Base-by-base conservation (phyloP, 2,797 vertebrate species). In the Chanos chanos region DNA sequence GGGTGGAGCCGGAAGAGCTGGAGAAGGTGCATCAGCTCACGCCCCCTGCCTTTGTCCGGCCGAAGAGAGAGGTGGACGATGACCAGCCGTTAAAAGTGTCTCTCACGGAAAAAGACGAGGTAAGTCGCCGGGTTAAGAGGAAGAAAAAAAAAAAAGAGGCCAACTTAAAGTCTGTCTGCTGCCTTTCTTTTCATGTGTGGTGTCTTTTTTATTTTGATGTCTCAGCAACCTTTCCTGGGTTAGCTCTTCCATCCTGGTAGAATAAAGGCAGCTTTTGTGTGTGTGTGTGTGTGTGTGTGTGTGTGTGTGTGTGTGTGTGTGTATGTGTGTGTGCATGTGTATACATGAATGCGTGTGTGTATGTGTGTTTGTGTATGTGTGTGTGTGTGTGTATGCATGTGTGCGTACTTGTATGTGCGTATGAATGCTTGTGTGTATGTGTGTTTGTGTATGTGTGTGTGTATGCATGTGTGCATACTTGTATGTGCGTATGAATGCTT, bases 1-100 rank as follows among this genome's bases (percentile, higher is more conserved):
- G 96, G 0, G 88, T 97, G 48, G 96, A 99, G 76, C 96, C 95
- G 0, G 96, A 98, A 67, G 96, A 98, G 10, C 88, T 99, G 1
- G 89, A 95, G 27, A 90, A 91, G 64, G 88, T 82, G 60, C 91
- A 88, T 73, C 89, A 90, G 71, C 93, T 97, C 73, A 92, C 89
- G 0, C 94, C 93, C 0, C 95, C 94, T 0, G 89, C 95, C 3
- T 96, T 93, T 37, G 88, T 92, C 52, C 87, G 96, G 31, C 94
- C 96, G 41, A 94, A 92, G 51, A 83, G 94, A 58, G 90, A 94
- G 55, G 77, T 92, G 1, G 80, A 92, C 0, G 94, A 97, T 0
- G 94, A 96, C 33, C 90, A 96, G 49, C 86, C 92, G 0, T 51
- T 84, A 0, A 90, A 94, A 33, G 90, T 97, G 78, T 83, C 79